Base-by-base conservation (phyloP, 2,113 vertebrate genomes). In the Pandion haliaetus region DNA sequence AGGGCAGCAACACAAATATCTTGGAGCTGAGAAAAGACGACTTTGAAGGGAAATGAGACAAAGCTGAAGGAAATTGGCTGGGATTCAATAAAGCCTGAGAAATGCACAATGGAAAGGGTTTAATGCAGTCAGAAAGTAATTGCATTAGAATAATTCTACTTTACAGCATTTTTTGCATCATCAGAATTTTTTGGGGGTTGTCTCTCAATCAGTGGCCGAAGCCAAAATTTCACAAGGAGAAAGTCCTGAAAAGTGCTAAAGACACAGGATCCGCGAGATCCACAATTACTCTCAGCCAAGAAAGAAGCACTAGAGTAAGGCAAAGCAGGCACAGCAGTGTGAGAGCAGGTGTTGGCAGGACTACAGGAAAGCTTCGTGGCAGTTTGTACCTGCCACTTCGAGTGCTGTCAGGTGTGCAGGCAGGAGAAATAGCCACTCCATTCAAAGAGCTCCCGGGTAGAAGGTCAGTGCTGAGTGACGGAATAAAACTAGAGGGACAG, bases 21-120 rank as follows among this genome's bases (percentile, higher is more conserved):
- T 85, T 25, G 50, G 89, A 94, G 94, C 67, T 78, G 93, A 90
- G 89, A 88, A 91, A 94, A 82, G 89, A 38, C 18, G 17, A 88
- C 95, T 97, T 94, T 91, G 97, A 95, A 96, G 95, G 82, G 81
- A 88, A 97, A 88, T 26, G 78, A 94, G 87, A 93, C 82, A 94
- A 95, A 95, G 89, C 89, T 63, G 84, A 96, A 97, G 93, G 74
- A 96, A 95, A 83, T 78, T 94, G 93, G 94, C 89, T 59, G 71
- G 42, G 87, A 61, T 95, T 96, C 94, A 96, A 67, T 32, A 88
- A 76, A 82, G 94, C 86, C 96, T 62, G 89, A 95, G 86, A 95
- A 95, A 96, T 44, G 55, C 74, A 94, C 93, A 81, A 80, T 88
- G 84, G 84, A 94, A 82, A 85, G 62, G 66, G 66, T 58, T 95